Evolutionary conservation across 2,888 invertebrate genomes (phyloP).

Genomic region (Meta bourneti): DNA sequence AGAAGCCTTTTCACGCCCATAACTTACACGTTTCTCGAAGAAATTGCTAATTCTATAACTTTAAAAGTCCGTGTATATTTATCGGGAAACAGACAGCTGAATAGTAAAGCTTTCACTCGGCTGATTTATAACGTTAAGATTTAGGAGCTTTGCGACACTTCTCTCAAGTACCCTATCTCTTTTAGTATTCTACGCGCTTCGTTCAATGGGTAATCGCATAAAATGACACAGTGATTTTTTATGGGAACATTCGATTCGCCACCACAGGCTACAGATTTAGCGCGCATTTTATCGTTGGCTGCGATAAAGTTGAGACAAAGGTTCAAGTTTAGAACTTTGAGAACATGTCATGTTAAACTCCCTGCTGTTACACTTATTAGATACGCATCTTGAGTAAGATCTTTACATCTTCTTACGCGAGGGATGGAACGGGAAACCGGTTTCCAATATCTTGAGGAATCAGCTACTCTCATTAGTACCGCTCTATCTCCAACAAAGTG

Average conservation of each 20-base stretch:
- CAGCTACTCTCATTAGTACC: too few relatives aligned
- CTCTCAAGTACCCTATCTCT: not conserved
- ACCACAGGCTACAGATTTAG: conserved; percentile 30
- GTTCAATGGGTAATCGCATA: conserved; percentile 40
- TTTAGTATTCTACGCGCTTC: conserved; percentile 21
- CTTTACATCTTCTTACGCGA: not conserved
- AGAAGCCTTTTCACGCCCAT: conserved; percentile 1
- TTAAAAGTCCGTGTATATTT: conserved; percentile 41
- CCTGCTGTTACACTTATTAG: conserved; percentile 54
- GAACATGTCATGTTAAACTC: conserved; percentile 24
- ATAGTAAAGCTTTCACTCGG: conserved; percentile 53
- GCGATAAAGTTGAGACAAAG: conserved; percentile 53
- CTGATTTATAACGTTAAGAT: conserved; percentile 43
- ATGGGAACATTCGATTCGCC: conserved; percentile 16
- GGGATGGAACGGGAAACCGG: not conserved
- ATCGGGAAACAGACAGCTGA: conserved; percentile 31
- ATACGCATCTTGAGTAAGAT: conserved; percentile 7
- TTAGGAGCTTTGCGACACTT: conserved; percentile 14
- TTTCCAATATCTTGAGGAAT: not conserved
- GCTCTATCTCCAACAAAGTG: too few relatives aligned
- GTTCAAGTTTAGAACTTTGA: conserved; percentile 29
- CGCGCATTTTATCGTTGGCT: conserved; percentile 25
- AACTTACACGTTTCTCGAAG: conserved; percentile 6
- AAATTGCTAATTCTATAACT: conserved; percentile 41
- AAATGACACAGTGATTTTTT: conserved; percentile 39